Base-by-base conservation (phyloP, 1,140 invertebrate genomes). In the Stratiolaelaps scimitus region DNA sequence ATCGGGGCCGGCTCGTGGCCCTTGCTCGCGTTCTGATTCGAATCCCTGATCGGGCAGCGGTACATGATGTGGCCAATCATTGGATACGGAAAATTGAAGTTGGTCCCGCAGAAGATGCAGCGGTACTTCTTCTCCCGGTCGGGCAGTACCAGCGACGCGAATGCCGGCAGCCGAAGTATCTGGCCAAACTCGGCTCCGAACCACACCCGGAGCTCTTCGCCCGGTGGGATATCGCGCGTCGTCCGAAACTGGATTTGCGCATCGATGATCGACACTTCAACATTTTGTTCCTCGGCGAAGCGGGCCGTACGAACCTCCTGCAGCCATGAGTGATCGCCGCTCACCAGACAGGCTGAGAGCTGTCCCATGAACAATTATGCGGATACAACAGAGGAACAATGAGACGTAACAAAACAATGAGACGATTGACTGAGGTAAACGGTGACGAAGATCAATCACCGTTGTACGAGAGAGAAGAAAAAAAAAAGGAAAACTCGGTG, bases 151-250 rank as follows among this genome's bases (percentile, higher is more conserved):
- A 48, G 68, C 1, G 69, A 66, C 2, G 68, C 65, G 15, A 76
- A 70, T 23, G 72, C 70, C 0, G 75, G 75, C 20, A 78, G 70
- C 20, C 71, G 71, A 7, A 77, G 69, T 1, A 75, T 68, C 53
- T 73, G 71, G 7, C 73, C 72, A 64, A 76, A 75, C 67, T 78
- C 75, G 43, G 74, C 74, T 64, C 75, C 75, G 68, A 78, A 78
- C 78, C 78, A 79, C 5, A 76, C 76, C 6, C 75, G 68, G 0
- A 78, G 69, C 67, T 77, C 74, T 64, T 77, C 72, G 0, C 71
- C 71, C 0, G 71, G 68, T 20, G 69, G 67, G n/a, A 77, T 73
- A 28, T 75, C 73, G 34, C 72, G 64, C 1, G 74, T 68, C 4
- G 75, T 71, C 67, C 75, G 68, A 69, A 76, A 78, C 69, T 74